Evolutionary conservation across 2,888 invertebrate genomes (phyloP), one percentile per base, ranked within the genome.

Genomic region (Pogonocherus hispidulus): DNA sequence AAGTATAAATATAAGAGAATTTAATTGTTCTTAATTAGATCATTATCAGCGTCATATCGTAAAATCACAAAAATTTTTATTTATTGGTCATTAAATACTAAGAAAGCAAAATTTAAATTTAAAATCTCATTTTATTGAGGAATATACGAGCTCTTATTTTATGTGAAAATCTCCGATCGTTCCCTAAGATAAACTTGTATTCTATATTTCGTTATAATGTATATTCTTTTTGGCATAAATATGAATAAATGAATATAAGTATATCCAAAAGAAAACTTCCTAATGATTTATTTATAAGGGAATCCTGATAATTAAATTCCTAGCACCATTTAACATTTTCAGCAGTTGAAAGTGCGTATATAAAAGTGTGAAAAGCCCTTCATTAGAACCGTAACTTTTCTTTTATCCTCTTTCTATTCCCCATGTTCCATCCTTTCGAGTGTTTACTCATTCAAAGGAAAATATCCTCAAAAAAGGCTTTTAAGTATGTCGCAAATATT

Each of bases 381-480:
- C 67, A 67, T 70, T 70, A 65, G 63, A 67, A 69, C 67, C 63
- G 44, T 72, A 67, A 70, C 65, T 67, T 54, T 62, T 20, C 23
- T 51, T 27, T 47, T 41, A n/a, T n/a, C n/a, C 16, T 2, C n/a
- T 1, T 51, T 37, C 14, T 37, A 32, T 57, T 59, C 49, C 47
- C 56, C 52, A 35, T 23, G 20, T 22, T 20, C 54, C 37, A 52
- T 67, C 55, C 60, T 63, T 59, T 44, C 60, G 37, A 71, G 68
- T 70, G 70, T 73, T 73, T 73, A 69, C 71, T 57, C 69, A 65
- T 69, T 70, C 56, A 60, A 60, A 67, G 63, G 57, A 70, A 63
- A 67, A 59, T 27, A 59, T 49, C 32, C 59, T 49, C 47, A 19
- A 11, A 47, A n/a, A 16, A 41, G 41, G 2, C 41, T 41, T 41